Conservation (phyloP, 2,888 invertebrate species). For the Parnassius orleans region DNA sequence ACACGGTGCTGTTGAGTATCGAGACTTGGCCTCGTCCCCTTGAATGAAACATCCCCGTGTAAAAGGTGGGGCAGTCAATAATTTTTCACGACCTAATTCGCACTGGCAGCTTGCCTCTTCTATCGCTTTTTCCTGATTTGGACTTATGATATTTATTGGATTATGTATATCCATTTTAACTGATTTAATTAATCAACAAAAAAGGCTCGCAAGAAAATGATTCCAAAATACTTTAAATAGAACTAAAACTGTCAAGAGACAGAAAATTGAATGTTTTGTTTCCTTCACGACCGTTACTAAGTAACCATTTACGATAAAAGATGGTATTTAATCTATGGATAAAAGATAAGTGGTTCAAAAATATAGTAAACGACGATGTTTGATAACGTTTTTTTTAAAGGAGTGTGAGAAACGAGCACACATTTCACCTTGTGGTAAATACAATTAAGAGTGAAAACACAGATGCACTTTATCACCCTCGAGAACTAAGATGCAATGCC, state of each 20-base stretch:
- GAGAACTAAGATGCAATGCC: too few species aligned
- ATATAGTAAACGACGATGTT: too few species aligned
- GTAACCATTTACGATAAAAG: slow-evolving; percentile 4
- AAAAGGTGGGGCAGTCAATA: slow-evolving; percentile 69
- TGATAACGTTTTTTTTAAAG: too few species aligned
- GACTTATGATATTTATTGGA: slow-evolving; percentile 49
- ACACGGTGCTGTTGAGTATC: slow-evolving; percentile 63
- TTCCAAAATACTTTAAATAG: slow-evolving; percentile 19
- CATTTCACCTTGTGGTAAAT: too few species aligned
- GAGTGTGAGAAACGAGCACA: too few species aligned
- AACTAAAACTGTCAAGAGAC: slow-evolving; percentile 9
- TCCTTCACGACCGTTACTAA: slow-evolving; percentile 29
- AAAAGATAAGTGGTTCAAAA: too few species aligned
- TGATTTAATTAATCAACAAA: slow-evolving; percentile 11
- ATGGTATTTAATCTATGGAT: too few species aligned
- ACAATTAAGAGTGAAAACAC: too few species aligned
- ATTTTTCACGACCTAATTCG: slow-evolving; percentile 69
- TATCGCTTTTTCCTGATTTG: slow-evolving; percentile 48
- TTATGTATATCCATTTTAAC: slow-evolving; percentile 41
- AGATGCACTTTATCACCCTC: too few species aligned
- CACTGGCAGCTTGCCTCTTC: slow-evolving; percentile 63
- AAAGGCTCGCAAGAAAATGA: slow-evolving; percentile 14
- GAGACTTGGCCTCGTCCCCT: slow-evolving; percentile 49
- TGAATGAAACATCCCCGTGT: slow-evolving; percentile 42
- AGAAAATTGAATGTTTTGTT: slow-evolving; percentile 39